A percentile compares a stretch with the other conserved stretches of the same genome.
Evolutionary conservation across 2,888 invertebrate genomes (phyloP).

Genomic region (Marasmarcha lunaedactyla): DNA sequence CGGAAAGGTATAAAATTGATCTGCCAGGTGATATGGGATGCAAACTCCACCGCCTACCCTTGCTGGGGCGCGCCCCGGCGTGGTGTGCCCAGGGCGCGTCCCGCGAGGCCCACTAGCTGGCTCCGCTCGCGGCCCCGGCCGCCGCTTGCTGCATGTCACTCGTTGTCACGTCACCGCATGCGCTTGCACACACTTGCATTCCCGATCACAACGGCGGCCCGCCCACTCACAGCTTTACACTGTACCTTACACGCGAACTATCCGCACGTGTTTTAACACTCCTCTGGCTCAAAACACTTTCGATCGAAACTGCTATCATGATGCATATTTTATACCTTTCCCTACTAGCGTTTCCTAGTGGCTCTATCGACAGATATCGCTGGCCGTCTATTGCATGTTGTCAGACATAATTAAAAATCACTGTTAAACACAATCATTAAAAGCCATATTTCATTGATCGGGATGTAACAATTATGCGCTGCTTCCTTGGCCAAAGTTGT

Average conservation of each 20-base stretch:
- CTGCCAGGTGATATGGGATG: conserved; percentile 70
- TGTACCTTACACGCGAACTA: conserved; percentile 60
- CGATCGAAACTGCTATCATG: conserved; percentile 57
- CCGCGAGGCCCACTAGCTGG: conserved; percentile 51
- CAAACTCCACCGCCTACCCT: conserved; percentile 56
- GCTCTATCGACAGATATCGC: conserved; percentile 51
- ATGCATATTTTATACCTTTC: conserved; percentile 71
- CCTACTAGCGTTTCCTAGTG: conserved; percentile 60
- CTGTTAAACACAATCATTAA: conserved; percentile 23
- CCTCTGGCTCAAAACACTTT: conserved; percentile 48
- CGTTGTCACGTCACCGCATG: conserved; percentile 57
- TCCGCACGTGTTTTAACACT: conserved; percentile 32
- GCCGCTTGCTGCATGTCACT: conserved; percentile 58
- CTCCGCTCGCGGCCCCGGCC: conserved; percentile 58
- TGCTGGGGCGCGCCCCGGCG: conserved; percentile 38
- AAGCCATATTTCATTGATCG: neutral
- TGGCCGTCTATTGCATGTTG: conserved; percentile 56
- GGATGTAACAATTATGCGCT: neutral
- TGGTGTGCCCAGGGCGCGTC: conserved; percentile 18
- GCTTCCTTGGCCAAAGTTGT: neutral
- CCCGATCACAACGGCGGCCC: conserved; percentile 61
- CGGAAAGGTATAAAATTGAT: conserved; percentile 70
- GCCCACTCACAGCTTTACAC: conserved; percentile 57
- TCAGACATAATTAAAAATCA: conserved; percentile 26
- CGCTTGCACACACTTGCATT: conserved; percentile 63